Percentiles rank a stretch among this genome's conserved stretches.
Evolutionary conservation across 2,888 invertebrate genomes (phyloP).

Genomic region (Lithophane socia): DNA sequence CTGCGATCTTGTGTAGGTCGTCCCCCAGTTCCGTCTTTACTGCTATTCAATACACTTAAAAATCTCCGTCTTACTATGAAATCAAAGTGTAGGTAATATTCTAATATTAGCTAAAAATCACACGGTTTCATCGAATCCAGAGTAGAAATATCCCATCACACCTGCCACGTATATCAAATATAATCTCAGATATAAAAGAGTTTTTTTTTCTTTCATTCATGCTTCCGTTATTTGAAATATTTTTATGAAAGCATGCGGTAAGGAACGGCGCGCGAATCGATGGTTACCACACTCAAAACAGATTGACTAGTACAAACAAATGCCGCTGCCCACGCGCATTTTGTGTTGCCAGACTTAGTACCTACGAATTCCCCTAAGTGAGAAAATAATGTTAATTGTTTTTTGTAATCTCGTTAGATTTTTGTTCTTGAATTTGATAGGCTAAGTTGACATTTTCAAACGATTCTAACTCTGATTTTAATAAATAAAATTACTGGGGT

Average conservation of each 20-base stretch:
- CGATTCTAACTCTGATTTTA: not conserved
- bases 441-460: not conserved
- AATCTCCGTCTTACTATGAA: not conserved
- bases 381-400: not conserved
- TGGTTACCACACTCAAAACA: conserved; percentile 66
- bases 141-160: conserved; percentile 39
- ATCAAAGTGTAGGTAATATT: not conserved
- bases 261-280: conserved; percentile 56
- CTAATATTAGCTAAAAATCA: conserved; percentile 29
- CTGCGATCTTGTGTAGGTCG: not conserved
- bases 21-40: not conserved
- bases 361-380: not conserved
- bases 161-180: conserved; percentile 47
- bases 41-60: not conserved
- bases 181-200: conserved; percentile 42
- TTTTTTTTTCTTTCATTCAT: conserved; percentile 49
- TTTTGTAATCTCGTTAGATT: not conserved
- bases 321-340: conserved; percentile 60
- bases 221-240: conserved; percentile 48
- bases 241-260: conserved; percentile 57
- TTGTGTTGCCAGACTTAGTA: conserved; percentile 39
- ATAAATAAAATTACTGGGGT: not conserved
- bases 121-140: conserved; percentile 18
- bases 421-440: not conserved
- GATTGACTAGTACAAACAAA: conserved; percentile 66